Evolutionary conservation across 2,797 vertebrate species (phyloP).

Genomic region (Melanotaenia boesemani): DNA sequence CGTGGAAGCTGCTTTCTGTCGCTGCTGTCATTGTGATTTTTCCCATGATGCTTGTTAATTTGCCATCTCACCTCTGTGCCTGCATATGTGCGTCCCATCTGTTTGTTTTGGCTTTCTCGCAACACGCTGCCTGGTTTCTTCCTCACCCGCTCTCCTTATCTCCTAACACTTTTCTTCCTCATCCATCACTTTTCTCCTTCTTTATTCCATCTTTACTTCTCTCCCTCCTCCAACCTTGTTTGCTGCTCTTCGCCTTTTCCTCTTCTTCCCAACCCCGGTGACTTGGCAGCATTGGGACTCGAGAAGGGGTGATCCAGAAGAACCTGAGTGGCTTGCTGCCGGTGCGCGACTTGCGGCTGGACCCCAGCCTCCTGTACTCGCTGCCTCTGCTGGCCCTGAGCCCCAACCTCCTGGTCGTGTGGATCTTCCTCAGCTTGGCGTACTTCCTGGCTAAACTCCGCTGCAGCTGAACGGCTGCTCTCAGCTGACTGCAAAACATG

Average conservation of each 20-base stretch:
- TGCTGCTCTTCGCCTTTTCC: constrained; percentile 41
- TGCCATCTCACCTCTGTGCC: constrained; percentile 40
- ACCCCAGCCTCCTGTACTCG: constrained; percentile 97
- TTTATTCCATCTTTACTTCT: constrained; percentile 26
- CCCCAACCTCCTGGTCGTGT: constrained; percentile 98
- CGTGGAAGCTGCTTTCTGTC: constrained; percentile 14
- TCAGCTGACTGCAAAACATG: not conserved
- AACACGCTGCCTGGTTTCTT: constrained; percentile 72
- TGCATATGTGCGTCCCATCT: constrained; percentile 38
- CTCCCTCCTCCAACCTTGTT: constrained; percentile 24
- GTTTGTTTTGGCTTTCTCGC: constrained; percentile 36
- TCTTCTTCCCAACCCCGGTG: constrained; percentile 74
- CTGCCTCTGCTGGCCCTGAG: constrained; percentile 96
- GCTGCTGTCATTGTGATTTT: constrained; percentile 11
- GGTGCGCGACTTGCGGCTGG: constrained; percentile 95
- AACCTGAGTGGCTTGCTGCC: constrained; percentile 98
- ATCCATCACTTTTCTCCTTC: constrained; percentile 18
- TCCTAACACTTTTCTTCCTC: constrained; percentile 32
- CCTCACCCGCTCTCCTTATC: constrained; percentile 70
- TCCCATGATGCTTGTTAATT: constrained; percentile 29
- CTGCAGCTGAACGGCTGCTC: constrained; percentile 88
- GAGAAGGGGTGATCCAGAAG: constrained; percentile 99
- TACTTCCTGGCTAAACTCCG: constrained; percentile 96
- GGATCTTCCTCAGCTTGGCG: constrained; percentile 97
- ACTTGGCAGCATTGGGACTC: constrained; percentile 96